Evolutionary conservation across 2,888 invertebrate species (phyloP), one percentile per base, ranked within the genome.

Genomic region (Disparrhopalites patrizii): DNA sequence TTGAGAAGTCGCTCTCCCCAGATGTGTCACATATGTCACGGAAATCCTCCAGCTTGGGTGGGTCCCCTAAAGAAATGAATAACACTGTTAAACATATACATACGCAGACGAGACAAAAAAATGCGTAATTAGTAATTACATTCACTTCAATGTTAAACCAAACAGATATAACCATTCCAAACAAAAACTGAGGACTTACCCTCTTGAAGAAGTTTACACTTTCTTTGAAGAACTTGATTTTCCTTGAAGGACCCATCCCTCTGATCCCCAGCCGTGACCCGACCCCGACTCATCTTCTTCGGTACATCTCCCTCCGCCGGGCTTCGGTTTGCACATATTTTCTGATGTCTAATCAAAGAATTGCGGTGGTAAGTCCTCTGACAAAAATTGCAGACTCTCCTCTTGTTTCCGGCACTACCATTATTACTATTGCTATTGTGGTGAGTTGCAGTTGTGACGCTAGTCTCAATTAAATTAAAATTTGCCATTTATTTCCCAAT

Each of bases 321-420:
- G 13, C 47, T 47, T n/a, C 25, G 20, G 3, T 13, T 23, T 20
- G 23, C 47, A 27, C 57, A 57, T 7, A 57, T 57, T 15, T 40
- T 38, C n/a, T 57, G 40, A 57, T 57, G 57, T 2, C 57, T 25
- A 1, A 36, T 57, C n/a, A 57, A 15, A 36, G 57, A 57, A 40
- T 57, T 57, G 3, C 40, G 57, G 43, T 57, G 57, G 28, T 28
- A 57, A 2, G 38, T 27, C 28, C 27, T 57, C 18, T 40, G 23
- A 40, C 40, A 56, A 25, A 33, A 56, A n/a, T 36, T 36, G 38
- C 56, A 56, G 4, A 56, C 1, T 38, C 25, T 36, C 31, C 56
- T 18, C 38, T 25, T 56, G 25, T 10, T 36, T 23, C 23, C 13
- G 25, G 7, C 25, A 20, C 25, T 47, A 20, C 47, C 47, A 47